phyloP scores from a whole-genome alignment of 2,797 vertebrate species.

The Hirundo rustica region DNA sequence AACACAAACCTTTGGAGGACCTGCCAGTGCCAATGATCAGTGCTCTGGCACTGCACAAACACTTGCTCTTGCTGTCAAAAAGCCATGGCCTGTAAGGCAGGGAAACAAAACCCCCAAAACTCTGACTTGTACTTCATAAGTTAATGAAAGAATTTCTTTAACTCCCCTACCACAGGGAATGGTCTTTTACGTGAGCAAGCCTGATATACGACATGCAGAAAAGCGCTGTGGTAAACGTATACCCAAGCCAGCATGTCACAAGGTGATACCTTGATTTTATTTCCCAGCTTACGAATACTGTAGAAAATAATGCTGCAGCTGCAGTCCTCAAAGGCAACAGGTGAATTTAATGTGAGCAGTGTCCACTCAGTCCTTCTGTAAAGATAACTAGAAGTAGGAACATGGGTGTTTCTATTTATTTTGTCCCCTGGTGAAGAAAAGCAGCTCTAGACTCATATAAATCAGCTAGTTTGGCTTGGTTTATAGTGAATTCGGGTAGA shows the following conservation, averaged over 20 bases:
- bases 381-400: neutral
- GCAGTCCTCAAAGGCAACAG: constrained; percentile 2
- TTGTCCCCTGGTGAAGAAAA: neutral
- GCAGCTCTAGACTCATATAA: neutral
- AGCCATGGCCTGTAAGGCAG: neutral
- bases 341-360: neutral
- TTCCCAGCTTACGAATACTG: neutral
- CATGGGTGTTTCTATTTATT: neutral
- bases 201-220: neutral
- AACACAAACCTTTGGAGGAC: neutral
- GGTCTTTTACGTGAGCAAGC: neutral
- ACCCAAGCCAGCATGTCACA: neutral
- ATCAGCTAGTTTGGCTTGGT: neutral
- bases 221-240: neutral
- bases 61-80: neutral
- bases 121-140: neutral
- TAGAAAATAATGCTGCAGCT: neutral
- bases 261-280: constrained; percentile 20
- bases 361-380: neutral
- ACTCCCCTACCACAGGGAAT: neutral
- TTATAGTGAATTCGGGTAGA: neutral
- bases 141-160: constrained; percentile 11
- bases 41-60: neutral
- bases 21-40: neutral
- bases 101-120: neutral